phyloP scores from a whole-genome alignment of 1,140 invertebrate species.

The Ooceraea biroi region DNA sequence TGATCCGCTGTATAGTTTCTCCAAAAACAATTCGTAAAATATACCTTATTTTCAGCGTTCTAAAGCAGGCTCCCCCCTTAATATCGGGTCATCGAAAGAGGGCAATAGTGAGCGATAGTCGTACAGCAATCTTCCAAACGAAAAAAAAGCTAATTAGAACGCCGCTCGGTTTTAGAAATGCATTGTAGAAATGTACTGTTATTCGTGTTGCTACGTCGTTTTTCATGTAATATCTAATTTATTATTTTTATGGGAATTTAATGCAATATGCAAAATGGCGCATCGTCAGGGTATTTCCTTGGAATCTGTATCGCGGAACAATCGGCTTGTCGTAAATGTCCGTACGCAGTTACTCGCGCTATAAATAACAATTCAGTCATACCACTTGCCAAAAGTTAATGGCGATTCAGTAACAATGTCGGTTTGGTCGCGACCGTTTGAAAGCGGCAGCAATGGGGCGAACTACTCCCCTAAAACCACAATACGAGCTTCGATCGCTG shows the following conservation, averaged over 20 bases:
- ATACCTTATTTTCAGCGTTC: no score
- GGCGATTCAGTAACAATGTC: slow-evolving; percentile 54
- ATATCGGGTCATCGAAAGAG: slow-evolving; percentile 37
- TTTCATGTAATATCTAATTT: neutral
- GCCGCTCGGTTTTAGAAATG: no score
- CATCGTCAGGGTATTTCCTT: neutral
- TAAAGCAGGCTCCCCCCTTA: no score
- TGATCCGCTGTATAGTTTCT: no score
- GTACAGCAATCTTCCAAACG: neutral
- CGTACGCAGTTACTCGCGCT: neutral
- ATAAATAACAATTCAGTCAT: slow-evolving; percentile 20
- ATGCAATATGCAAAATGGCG: neutral
- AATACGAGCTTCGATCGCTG: slow-evolving; percentile 54
- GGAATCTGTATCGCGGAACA: neutral
- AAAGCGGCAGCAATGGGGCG: slow-evolving; percentile 49
- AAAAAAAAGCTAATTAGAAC: neutral
- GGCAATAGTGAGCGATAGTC: neutral
- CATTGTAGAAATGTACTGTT: neutral
- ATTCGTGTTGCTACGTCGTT: no score
- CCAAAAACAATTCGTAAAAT: no score
- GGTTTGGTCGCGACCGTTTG: slow-evolving; percentile 50
- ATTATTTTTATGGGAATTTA: neutral
- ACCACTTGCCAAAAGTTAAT: slow-evolving; percentile 56
- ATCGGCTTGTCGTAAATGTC: slow-evolving; percentile 34
- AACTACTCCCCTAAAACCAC: slow-evolving; percentile 45